Percentiles rank a stretch among this genome's conserved stretches.
These are phyloP conservation scores for Polyodon spathula DNA, from an alignment of 2,113 vertebrate species.

Conservation along the genomic window DNA sequence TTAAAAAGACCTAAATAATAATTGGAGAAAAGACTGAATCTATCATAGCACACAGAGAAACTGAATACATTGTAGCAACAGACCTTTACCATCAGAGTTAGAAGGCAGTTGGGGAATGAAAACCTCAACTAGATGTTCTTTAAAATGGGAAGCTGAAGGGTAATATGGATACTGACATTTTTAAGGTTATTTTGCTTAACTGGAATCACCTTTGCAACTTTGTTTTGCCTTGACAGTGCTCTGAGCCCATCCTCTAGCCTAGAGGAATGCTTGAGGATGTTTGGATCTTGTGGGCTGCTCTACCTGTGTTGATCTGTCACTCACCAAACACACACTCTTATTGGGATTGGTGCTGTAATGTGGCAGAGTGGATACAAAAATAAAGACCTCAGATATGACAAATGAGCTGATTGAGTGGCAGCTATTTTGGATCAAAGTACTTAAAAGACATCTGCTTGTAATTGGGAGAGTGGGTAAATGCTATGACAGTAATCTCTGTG, in stretches of 20 bases:
- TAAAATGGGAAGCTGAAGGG: slow-evolving; percentile 21
- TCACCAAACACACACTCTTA: slow-evolving; percentile 27
- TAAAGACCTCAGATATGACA: slow-evolving; percentile 13
- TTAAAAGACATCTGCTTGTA: slow-evolving; percentile 11
- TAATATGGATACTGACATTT: slow-evolving; percentile 29
- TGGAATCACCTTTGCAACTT: slow-evolving; percentile 32
- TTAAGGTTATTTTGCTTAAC: slow-evolving; percentile 36
- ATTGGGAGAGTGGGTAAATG: slow-evolving; percentile 12
- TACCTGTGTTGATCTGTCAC: slow-evolving; percentile 11
- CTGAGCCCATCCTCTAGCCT: slow-evolving; percentile 16
- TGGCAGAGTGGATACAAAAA: slow-evolving; percentile 18
- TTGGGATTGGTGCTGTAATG: slow-evolving; percentile 27
- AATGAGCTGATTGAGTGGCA: too few species aligned
- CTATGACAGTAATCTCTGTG: slow-evolving; percentile 13
- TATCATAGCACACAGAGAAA: too few species aligned
- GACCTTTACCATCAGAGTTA: background rate
- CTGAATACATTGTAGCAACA: too few species aligned
- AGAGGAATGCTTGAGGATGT: slow-evolving; percentile 19
- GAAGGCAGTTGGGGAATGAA: slow-evolving; percentile 9
- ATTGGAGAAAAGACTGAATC: background rate
- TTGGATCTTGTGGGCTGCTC: slow-evolving; percentile 25
- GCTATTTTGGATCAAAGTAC: slow-evolving; percentile 20
- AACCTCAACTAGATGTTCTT: slow-evolving; percentile 20
- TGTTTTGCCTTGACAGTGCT: slow-evolving; percentile 35
- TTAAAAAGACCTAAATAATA: background rate